Evolutionary conservation across 2,113 vertebrate genomes (phyloP).

Genomic region (Colius striatus): DNA sequence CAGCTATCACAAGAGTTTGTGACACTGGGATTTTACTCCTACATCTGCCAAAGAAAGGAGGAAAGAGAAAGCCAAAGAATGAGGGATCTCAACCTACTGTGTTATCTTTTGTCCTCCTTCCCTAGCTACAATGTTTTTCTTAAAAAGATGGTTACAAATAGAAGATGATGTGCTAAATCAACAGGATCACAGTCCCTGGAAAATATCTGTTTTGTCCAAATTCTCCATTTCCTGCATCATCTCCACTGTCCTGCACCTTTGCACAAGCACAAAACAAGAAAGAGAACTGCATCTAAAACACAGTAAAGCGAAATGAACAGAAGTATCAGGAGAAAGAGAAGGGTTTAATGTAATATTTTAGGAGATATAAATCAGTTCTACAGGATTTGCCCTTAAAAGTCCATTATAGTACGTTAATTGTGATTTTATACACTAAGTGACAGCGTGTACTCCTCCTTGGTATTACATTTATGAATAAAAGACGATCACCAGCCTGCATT

Average conservation of each 20-base stretch:
- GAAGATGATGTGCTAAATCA: not conserved
- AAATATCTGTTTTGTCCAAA: not conserved
- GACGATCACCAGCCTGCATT: too few relatives aligned
- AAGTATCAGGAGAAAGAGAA: constrained; percentile 9
- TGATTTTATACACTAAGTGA: constrained; percentile 59
- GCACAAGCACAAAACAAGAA: not conserved
- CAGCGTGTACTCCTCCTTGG: not conserved
- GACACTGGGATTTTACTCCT: not conserved
- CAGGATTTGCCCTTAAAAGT: constrained; percentile 41
- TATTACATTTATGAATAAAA: not conserved
- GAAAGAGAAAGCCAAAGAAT: not conserved
- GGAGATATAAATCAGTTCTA: constrained; percentile 54
- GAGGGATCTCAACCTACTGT: not conserved
- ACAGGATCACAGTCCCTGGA: not conserved
- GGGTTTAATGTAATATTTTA: constrained; percentile 23
- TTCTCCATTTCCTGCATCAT: not conserved
- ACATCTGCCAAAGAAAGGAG: not conserved
- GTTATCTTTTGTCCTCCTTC: not conserved
- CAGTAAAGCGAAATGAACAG: not conserved
- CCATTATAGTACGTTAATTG: constrained; percentile 40
- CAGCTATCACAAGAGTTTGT: not conserved
- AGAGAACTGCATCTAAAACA: constrained; percentile 9
- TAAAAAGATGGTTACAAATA: not conserved
- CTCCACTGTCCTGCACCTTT: not conserved
- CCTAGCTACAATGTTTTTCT: not conserved